Conservation (phyloP, 2,797 vertebrate species). For the Poeciliopsis turneri region DNA sequence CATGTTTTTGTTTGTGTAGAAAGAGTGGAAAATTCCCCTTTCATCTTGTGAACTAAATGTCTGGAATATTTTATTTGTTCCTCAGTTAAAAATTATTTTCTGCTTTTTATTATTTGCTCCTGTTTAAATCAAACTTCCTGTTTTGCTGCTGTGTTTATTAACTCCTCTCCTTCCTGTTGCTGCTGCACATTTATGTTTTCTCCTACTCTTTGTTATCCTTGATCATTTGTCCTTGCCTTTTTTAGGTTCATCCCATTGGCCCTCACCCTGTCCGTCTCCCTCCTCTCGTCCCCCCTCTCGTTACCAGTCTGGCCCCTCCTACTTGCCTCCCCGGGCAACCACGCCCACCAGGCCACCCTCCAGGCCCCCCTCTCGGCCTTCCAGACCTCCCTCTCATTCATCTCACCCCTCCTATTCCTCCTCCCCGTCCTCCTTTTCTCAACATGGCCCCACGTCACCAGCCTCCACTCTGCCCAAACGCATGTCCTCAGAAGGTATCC, state of each 20-base stretch:
- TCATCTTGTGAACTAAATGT: not conserved
- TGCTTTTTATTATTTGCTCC: constrained; percentile 5
- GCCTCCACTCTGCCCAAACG: constrained; percentile 98
- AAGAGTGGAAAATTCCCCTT: not conserved
- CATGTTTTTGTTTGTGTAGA: constrained; percentile 1
- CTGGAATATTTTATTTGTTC: not conserved
- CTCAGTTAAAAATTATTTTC: not conserved
- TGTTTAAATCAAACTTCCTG: constrained; percentile 21
- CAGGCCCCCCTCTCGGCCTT: constrained; percentile 99
- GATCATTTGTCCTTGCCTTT: constrained; percentile 90
- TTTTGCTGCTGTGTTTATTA: constrained; percentile 53
- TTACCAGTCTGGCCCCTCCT: constrained; percentile 98
- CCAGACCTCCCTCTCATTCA: constrained; percentile 98
- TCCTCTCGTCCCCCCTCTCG: constrained; percentile 98
- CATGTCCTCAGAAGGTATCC: constrained; percentile 99
- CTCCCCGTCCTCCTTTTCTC: constrained; percentile 96
- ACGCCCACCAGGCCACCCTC: constrained; percentile 98
- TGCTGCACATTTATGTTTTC: constrained; percentile 75
- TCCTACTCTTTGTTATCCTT: constrained; percentile 85
- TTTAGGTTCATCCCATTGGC: constrained; percentile 91
- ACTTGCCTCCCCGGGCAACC: constrained; percentile 97
- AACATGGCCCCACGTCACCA: constrained; percentile 94
- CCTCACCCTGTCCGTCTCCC: constrained; percentile 99
- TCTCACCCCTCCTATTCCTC: constrained; percentile 96
- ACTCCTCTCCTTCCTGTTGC: constrained; percentile 38